These are phyloP conservation scores for Chouioia cunea DNA, from an alignment of 2,888 invertebrate genomes.

Conservation along the genomic window DNA sequence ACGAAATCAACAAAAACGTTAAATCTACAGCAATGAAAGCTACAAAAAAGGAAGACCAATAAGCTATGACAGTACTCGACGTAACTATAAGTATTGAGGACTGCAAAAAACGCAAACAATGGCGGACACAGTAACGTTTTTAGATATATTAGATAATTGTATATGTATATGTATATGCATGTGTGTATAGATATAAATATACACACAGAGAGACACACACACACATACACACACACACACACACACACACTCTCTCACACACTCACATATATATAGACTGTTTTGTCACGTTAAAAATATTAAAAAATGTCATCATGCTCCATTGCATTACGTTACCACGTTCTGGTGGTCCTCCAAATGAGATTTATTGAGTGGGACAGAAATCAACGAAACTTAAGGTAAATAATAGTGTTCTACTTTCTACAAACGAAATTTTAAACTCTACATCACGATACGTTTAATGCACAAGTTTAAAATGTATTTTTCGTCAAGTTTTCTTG, in stretches of 20 bases:
- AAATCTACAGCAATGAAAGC: conserved; percentile 58
- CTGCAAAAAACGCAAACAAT: conserved; percentile 47
- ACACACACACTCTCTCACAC: too few relatives aligned
- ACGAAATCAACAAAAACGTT: conserved; percentile 41
- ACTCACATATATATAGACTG: conserved; percentile 37
- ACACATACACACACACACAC: too few relatives aligned
- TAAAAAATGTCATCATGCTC: conserved; percentile 62
- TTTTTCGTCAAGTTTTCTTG: conserved; percentile 27
- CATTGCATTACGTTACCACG: conserved; percentile 66
- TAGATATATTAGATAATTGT: conserved; percentile 20
- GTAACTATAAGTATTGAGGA: conserved; percentile 51
- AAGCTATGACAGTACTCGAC: conserved; percentile 58
- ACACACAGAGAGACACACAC: too few relatives aligned
- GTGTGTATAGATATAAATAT: too few relatives aligned
- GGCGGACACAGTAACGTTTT: conserved; percentile 30
- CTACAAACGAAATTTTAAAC: conserved; percentile 42
- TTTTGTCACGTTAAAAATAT: conserved; percentile 30
- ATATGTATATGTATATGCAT: too few relatives aligned
- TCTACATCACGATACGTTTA: conserved; percentile 35
- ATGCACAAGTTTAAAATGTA: background rate
- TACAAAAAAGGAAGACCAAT: conserved; percentile 56
- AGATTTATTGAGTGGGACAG: conserved; percentile 52
- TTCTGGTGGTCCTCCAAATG: conserved; percentile 66
- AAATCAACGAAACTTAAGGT: conserved; percentile 22
- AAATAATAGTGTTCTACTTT: conserved; percentile 29